Percentiles rank a stretch among this genome's conserved stretches.
Evolutionary conservation across 2,113 vertebrate species (phyloP).

Genomic region (Columba livia): DNA sequence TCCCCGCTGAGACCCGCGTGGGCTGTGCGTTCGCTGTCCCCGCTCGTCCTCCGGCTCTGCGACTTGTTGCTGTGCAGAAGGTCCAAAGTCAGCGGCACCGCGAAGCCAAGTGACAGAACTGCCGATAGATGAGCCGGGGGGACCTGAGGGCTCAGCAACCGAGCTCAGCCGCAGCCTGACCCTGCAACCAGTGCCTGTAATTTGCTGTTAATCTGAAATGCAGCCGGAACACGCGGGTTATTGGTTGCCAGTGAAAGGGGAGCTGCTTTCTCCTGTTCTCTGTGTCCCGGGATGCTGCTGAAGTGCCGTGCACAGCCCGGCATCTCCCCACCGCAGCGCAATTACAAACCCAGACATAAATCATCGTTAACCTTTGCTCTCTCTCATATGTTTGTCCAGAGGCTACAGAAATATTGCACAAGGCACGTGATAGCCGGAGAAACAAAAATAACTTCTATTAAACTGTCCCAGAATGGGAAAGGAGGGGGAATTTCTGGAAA

Average conservation of each 20-base stretch:
- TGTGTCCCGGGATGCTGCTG: background rate
- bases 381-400: slow-evolving; percentile 32
- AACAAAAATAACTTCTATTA: slow-evolving; percentile 3
- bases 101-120: background rate
- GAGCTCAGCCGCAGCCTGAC: background rate
- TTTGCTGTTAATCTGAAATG: background rate
- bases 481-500: background rate
- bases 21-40: background rate
- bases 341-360: background rate
- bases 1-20: background rate
- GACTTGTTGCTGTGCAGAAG: background rate
- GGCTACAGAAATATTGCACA: slow-evolving; percentile 49
- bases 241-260: background rate
- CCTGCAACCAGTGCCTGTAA: background rate
- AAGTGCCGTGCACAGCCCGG: background rate
- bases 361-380: slow-evolving; percentile 45
- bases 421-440: background rate
- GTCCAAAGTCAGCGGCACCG: accelerated
- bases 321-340: background rate
- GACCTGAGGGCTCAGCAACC: no score
- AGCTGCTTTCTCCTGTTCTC: background rate
- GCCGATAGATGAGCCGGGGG: background rate
- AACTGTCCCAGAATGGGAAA: background rate
- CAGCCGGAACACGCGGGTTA: accelerated
- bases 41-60: background rate